Base-by-base conservation (phyloP, 1,140 invertebrate genomes). In the Drosophila funebris region DNA sequence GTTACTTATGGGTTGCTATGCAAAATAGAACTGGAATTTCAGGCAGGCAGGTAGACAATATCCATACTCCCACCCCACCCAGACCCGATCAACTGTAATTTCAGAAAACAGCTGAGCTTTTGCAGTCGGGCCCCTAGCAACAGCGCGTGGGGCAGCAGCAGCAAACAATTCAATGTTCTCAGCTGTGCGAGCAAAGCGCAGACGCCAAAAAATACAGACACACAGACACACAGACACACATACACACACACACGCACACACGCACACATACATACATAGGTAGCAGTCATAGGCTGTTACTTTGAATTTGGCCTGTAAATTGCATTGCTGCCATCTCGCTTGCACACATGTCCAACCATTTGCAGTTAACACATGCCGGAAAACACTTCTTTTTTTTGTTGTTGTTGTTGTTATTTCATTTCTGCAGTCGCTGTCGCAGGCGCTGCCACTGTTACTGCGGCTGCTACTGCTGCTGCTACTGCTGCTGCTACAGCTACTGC, bases 311-410 rank as follows among this genome's bases (percentile, higher is more conserved):
- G 63, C 73, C 76, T 62, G 81, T 64, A 78, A 83, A 85, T 75
- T 85, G 81, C 81, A 85, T 85, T 85, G 81, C 82, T 87, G 82
- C 73, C 69, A 46, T 87, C 78, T 73, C 81, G 62, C 74, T 85
- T 37, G 62, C 78, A 68, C 82, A 31, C 36, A 56, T 31, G 27
- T 37, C 16, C 16, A 4, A 63, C 31, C 58, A 50, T 74, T 76
- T 73, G 73, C 57, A 66, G 79, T 33, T 76, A 74, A 76, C 43
- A 66, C 53, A 81, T 75, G 74, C 74, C 82, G 78, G 83, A 82
- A 87, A 87, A 74, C 56, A 70, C 37, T 67, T 63, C 44, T 41
- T 43, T 31, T 63, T 24, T 24, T 14, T 36, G 41, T 29, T 56
- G 46, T 31, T 63, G 43, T 8, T 37, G 29, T 36, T 29, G 54